Evolutionary conservation across 2,888 invertebrate genomes (phyloP), one percentile per base, ranked within the genome.

Genomic region (Oscheius myriophilus): DNA sequence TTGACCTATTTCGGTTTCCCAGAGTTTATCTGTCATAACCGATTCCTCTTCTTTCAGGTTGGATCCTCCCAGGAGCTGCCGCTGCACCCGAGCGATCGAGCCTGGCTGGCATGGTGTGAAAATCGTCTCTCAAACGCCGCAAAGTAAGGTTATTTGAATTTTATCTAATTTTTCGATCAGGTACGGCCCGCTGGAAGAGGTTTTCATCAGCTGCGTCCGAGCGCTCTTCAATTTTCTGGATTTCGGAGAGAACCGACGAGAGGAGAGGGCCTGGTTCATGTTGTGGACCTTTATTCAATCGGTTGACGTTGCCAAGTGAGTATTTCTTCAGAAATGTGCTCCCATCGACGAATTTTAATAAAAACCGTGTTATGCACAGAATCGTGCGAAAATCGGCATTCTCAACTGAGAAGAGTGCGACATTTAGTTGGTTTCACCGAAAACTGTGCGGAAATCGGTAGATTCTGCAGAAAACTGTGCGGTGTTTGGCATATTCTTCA

Each of bases 101-200:
- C 43, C 12, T 57, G 57, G 57, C n/a, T 57, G n/a, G 41, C 21
- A 21, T 57, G 57, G 57, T 57, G 57, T 18, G 57, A 42, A 18
- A 57, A 33, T 33, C 33, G 33, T 9, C 33, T 33, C 33, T 33
- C 33, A 33, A 3, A 33, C 4, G 4, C 33, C 33, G 9, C 33
- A 33, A 33, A 33, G 33, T 33, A 42, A 42, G 18, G 57, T 57
- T 18, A 25, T 9, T 14, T 9, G 7, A 43, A n/a, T 43, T 21
- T 1, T 18, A 42, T n/a, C n/a, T n/a, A n/a, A n/a, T n/a, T n/a
- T 33, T 54, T 54, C 14, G 23, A 41, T n/a, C 25, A 57, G 57
- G 4, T 57, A 57, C 43, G 57, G 57, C 2, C 57, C 57, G 2
- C 9, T 57, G 11, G 21, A 18, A 42, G 57, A 57, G 12, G 21